Evolutionary conservation across 2,888 invertebrate species (phyloP).

Genomic region (Drosophila algonquin): DNA sequence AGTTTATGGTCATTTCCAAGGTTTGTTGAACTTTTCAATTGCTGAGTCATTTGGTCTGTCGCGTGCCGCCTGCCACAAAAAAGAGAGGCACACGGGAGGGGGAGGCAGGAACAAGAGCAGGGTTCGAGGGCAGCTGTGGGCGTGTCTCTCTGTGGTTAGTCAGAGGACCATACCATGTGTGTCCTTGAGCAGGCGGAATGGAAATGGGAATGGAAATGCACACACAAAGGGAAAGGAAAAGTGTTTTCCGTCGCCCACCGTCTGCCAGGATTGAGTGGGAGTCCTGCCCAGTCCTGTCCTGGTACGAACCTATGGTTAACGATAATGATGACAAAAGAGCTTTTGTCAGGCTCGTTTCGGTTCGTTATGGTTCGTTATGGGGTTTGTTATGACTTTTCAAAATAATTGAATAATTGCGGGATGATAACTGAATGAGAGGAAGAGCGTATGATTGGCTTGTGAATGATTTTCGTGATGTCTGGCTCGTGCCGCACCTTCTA

Average conservation of each 20-base stretch:
- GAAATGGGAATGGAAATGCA: slow-evolving; percentile 16
- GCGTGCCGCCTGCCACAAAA: slow-evolving; percentile 32
- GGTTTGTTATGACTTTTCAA: slow-evolving; percentile 32
- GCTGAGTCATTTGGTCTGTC: slow-evolving; percentile 66
- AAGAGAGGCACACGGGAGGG: too few species aligned
- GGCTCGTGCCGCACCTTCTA: not conserved
- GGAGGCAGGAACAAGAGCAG: slow-evolving; percentile 8
- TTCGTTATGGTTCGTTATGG: slow-evolving; percentile 7
- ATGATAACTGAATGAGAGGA: slow-evolving; percentile 12
- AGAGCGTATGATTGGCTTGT: not conserved
- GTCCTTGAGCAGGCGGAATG: slow-evolving; percentile 48
- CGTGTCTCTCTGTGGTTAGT: slow-evolving; percentile 48
- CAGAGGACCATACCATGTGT: slow-evolving; percentile 50
- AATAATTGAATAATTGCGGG: slow-evolving; percentile 42
- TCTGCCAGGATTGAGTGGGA: slow-evolving; percentile 25
- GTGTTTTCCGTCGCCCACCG: slow-evolving; percentile 41
- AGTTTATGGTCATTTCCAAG: slow-evolving; percentile 54
- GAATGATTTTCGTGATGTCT: not conserved
- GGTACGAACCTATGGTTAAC: slow-evolving; percentile 24
- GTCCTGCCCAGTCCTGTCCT: not conserved
- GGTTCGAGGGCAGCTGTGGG: slow-evolving; percentile 38
- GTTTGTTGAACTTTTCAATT: slow-evolving; percentile 49
- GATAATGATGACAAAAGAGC: slow-evolving; percentile 43
- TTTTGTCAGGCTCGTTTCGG: slow-evolving; percentile 25
- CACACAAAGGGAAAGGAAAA: slow-evolving; percentile 63